Base-by-base conservation (phyloP, 2,888 invertebrate species). In the Exephanes ischioxanthus region DNA sequence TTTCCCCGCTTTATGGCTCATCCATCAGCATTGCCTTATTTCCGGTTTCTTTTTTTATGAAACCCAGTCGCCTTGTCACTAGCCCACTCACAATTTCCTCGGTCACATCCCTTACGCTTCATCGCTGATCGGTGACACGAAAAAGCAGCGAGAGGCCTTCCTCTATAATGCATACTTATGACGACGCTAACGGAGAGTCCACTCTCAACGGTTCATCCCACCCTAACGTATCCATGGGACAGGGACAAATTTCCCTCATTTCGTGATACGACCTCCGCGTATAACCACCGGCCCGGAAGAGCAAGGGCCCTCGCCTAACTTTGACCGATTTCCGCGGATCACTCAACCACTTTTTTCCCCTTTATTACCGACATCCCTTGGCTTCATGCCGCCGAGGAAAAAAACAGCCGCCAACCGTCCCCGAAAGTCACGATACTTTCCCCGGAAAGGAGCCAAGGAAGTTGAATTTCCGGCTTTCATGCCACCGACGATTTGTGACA, bases 271-370 rank as follows among this genome's bases (percentile, higher is more conserved):
- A 77, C 73, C 51, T 61, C 71, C 7, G 19, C 63, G 16, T n/a
- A n/a, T n/a, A n/a, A n/a, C n/a, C 80, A 87, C 76, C 80, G 81
- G 70, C 71, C 81, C 55, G 81, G 83, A 87, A 87, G 83, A 76
- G 80, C 22, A 61, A 71, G 71, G 85, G 66, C 76, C 55, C 51
- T 73, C 72, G 79, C 82, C 79, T 41, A 83, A 87, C 87, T 85
- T 87, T 87, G 86, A 86, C 87, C 87, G 86, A 87, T 87, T 87
- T 82, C 75, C 55, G 81, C 41, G 77, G 80, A 87, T 87, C 83
- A 80, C 79, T 87, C 86, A 83, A 70, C 80, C 78, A 84, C 75
- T 84, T 86, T 82, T 86, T 85, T 75, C 63, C 53, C 19, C 48
- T 58, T 77, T 53, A 37, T 48, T 58, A 22, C 61, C 78, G n/a